These are phyloP conservation scores for Chymomyza amoena DNA, from an alignment of 2,888 invertebrate genomes.

Conservation along the genomic window DNA sequence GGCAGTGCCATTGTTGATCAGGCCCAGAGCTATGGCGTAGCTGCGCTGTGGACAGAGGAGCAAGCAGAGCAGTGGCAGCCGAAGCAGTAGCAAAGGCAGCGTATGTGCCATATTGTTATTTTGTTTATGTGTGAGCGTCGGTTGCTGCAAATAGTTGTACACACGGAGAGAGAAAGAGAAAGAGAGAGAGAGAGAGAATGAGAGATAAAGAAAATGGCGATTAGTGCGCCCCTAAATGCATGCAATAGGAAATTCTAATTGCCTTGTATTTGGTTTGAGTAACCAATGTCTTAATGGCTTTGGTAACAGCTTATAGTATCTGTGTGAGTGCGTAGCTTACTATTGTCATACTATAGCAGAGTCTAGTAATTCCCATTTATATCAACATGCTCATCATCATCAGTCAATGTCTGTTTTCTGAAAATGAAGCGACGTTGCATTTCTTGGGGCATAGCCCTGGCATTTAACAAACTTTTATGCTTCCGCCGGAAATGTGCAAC, in stretches of 20 bases:
- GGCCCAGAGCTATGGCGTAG: slow-evolving; percentile 26
- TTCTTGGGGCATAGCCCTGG: slow-evolving; percentile 52
- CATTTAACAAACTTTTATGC: slow-evolving; percentile 73
- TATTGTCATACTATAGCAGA: slow-evolving; percentile 53
- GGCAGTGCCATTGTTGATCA: slow-evolving; percentile 34
- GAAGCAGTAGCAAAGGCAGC: slow-evolving; percentile 9
- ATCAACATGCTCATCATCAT: slow-evolving; percentile 75
- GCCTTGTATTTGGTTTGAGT: slow-evolving; percentile 14
- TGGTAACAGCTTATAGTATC: slow-evolving; percentile 64
- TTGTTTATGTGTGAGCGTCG: background rate
- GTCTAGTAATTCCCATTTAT: slow-evolving; percentile 71
- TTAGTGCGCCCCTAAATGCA: background rate
- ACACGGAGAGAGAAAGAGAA: background rate
- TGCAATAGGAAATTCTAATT: background rate
- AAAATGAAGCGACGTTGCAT: slow-evolving; percentile 69
- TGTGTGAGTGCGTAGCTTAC: slow-evolving; percentile 50
- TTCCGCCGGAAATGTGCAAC: slow-evolving; percentile 69
- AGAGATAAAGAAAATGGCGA: background rate
- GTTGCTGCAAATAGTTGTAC: background rate
- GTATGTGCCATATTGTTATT: slow-evolving; percentile 16
- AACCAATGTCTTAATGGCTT: slow-evolving; percentile 42
- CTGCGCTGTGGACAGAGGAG: slow-evolving; percentile 8
- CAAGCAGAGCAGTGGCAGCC: slow-evolving; percentile 12
- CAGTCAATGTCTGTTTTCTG: slow-evolving; percentile 65
- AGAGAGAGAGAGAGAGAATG: background rate